Base-by-base conservation (phyloP, 2,888 invertebrate genomes). In the Oxycera nigricornis region DNA sequence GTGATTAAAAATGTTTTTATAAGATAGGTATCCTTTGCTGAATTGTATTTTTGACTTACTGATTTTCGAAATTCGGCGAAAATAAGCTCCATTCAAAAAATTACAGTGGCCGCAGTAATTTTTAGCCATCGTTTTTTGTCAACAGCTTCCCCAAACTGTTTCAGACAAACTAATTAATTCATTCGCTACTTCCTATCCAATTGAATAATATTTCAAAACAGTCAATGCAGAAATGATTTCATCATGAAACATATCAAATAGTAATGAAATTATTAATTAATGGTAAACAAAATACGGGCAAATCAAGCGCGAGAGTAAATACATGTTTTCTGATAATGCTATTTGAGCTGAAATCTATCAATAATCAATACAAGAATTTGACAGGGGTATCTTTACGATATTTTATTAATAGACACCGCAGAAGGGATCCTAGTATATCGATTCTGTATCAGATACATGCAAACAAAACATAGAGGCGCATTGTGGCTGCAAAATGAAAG, bases 241-340 rank as follows among this genome's bases (percentile, higher is more conserved):
- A 59, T 59, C 59, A 11, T 17, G 6, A 28, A 30, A 41, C 22
- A 22, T 26, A 14, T 46, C 67, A 67, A 41, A 67, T 67, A 24
- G 67, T 41, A 67, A 67, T 67, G 41, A 67, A 67, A 67, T 41
- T 46, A 67, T 67, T 67, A 67, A 67, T 67, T 67, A 67, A 67
- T 41, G 11, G 41, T 14, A 67, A 67, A 67, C 67, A 67, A 67
- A 59, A 67, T 67, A 11, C 41, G 41, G 67, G 39, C 24, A 11
- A 26, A 22, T n/a, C 22, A 22, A 26, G 14, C n/a, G 41, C 22
- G 28, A 3, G 67, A 41, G 26, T 41, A 11, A 41, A 61, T n/a
- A n/a, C n/a, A n/a, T n/a, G n/a, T n/a, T n/a, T 39, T 31, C n/a
- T 11, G 24, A 22, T 22, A 26, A 26, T 41, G 41, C 24, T 22